Evolutionary conservation across 2,113 vertebrate genomes (phyloP).

Genomic region (Ramphastos sulfuratus): DNA sequence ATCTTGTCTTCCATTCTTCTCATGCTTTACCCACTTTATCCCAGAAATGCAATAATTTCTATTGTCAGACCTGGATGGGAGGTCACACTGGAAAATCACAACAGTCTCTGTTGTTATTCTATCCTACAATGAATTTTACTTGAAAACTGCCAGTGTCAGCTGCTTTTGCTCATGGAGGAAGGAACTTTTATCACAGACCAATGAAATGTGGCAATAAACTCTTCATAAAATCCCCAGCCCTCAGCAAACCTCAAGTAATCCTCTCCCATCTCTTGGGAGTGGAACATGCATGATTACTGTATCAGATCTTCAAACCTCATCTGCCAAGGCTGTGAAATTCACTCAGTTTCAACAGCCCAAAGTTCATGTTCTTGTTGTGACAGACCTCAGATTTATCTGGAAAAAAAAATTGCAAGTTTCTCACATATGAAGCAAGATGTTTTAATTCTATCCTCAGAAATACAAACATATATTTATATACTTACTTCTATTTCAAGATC

Average conservation of each 20-base stretch:
- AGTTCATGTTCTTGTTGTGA: not conserved
- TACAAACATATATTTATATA: not conserved
- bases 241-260: not conserved
- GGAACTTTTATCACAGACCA: not conserved
- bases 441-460: not conserved
- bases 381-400: not conserved
- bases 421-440: not conserved
- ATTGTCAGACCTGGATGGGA: not conserved
- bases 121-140: not conserved
- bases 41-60: not conserved
- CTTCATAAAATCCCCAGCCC: not conserved
- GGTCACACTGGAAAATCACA: not conserved
- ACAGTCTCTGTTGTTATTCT: not conserved
- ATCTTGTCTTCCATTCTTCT: not conserved
- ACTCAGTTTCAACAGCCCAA: not conserved
- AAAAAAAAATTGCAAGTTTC: not conserved
- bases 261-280: not conserved
- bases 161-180: not conserved
- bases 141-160: not conserved
- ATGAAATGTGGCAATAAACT: not conserved
- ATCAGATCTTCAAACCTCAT: not conserved
- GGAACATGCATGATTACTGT: not conserved
- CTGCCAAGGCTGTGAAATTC: not conserved
- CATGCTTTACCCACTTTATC: not conserved
- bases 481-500: not conserved